Conservation (phyloP, 2,797 vertebrate genomes). For the Enteromius afrohamiltoni region DNA sequence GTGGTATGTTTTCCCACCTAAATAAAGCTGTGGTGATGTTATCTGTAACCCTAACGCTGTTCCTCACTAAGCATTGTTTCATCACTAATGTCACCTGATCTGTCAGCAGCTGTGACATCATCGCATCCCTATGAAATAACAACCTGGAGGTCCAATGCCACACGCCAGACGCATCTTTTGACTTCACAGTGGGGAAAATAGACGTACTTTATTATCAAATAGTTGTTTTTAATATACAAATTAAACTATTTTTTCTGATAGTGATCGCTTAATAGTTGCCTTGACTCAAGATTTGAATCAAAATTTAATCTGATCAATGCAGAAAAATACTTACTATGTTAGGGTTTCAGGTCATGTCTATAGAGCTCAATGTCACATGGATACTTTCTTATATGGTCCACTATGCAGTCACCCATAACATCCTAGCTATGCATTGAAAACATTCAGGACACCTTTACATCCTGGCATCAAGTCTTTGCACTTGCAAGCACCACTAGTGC, state of each 20-base stretch:
- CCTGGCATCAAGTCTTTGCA: neutral
- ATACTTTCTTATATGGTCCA: neutral
- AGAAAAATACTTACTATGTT: neutral
- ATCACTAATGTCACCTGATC: constrained; percentile 67
- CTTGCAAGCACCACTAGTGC: too few relatives aligned
- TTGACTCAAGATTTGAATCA: neutral
- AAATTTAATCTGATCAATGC: neutral
- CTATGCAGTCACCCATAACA: neutral
- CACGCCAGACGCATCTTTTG: neutral
- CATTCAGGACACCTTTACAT: neutral
- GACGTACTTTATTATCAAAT: neutral
- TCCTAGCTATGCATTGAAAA: neutral
- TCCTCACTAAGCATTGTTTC: constrained; percentile 40
- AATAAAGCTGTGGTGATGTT: constrained; percentile 43
- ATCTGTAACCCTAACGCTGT: neutral
- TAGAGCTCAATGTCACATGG: neutral
- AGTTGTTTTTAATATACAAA: neutral
- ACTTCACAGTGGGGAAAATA: neutral
- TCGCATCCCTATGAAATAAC: constrained; percentile 71
- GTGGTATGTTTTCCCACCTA: constrained; percentile 62
- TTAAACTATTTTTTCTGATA: neutral
- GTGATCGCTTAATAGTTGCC: neutral
- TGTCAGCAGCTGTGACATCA: constrained; percentile 71
- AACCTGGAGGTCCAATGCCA: neutral
- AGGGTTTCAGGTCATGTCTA: neutral